Evolutionary conservation across 2,888 invertebrate genomes (phyloP), one percentile per base, ranked within the genome.

Genomic region (Caenorhabditis wallacei): DNA sequence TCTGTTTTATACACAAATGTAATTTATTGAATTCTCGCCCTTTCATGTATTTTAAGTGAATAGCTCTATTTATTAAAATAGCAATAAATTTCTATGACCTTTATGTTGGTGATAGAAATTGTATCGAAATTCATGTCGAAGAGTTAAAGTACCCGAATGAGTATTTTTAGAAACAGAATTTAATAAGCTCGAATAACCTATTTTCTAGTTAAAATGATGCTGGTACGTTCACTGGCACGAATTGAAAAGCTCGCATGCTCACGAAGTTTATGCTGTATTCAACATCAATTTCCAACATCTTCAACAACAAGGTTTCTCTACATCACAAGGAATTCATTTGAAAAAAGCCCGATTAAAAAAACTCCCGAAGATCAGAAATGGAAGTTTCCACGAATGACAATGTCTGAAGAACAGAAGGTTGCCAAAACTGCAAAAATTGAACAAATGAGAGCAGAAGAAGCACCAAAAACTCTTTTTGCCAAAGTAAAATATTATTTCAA

Each of bases 401-500:
- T 90, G 89, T 87, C 87, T 1, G 87, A 87, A 8, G 89, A 88
- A 37, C 87, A 89, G 78, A 89, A 89, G 48, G 80, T 85, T 26
- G 70, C 71, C 0, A 89, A 89, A 71, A 71, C 86, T 26, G 81
- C 82, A 24, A 85, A 84, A 53, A 88, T 89, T 56, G 85, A 86
- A 26, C 75, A 84, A 35, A 85, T 85, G 84, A 85, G 85, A 64
- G 69, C 84, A 78, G 90, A 91, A 84, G 81, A 87, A 64, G 80
- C 86, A 16, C 91, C 90, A 5, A 66, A 80, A 24, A 83, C 86
- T 1, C 26, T 90, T 35, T 84, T 91, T 56, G 88, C 87, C 22
- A 91, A 90, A 61, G 84, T 91, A 26, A 91, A 91, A 69, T 91
- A 87, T 68, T 91, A 91, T 70, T 84, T 91, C 72, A 91, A 90